Evolutionary conservation across 2,113 vertebrate genomes (phyloP), one percentile per base, ranked within the genome.

Genomic region (Nycticryphes semicollaris): DNA sequence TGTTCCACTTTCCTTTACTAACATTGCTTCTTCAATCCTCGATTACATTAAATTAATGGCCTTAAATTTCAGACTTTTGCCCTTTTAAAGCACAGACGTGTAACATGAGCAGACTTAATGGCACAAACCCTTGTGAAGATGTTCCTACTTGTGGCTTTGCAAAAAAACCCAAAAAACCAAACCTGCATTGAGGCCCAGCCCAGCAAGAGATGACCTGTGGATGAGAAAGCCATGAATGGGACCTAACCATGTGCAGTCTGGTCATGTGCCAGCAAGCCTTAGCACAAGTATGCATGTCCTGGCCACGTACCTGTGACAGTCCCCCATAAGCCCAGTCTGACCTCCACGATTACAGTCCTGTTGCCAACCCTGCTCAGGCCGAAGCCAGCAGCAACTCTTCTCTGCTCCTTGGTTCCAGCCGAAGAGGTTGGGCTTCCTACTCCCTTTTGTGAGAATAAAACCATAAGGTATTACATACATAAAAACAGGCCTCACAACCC

Each of bases 201-300:
- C 59, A 62, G 31, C 28, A 56, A 8, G 70, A 37, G 28, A 20
- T 12, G 22, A 41, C 43, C 27, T 10, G 8, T 0, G 14, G 30
- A 9, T 1, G 5, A 23, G 15, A 30, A 56, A 47, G 8, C 10
- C 75, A 6, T 18, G 9, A 31, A 11, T 0, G 6, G 5, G 25
- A 53, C 22, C 6, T 14, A 23, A 16, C 17, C 4, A 0, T 1
- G 28, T 16, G 14, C 15, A 14, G 7, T 5, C 19, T 6, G 0
- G 17, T 14, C 6, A 12, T 9, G 15, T 30, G 5, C 27, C 18
- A 17, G 14, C 3, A 5, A 78, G 31, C 6, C 28, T 27, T 54
- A n/a, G 19, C 17, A 6, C 15, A 19, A 53, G 5, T 30, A 17
- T 14, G 10, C 6, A 9, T 3, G 0, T 23, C 23, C 21, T 28